Evolutionary conservation across 2,113 vertebrate species (phyloP).

Genomic region (Trichomycterus rosablanca): DNA sequence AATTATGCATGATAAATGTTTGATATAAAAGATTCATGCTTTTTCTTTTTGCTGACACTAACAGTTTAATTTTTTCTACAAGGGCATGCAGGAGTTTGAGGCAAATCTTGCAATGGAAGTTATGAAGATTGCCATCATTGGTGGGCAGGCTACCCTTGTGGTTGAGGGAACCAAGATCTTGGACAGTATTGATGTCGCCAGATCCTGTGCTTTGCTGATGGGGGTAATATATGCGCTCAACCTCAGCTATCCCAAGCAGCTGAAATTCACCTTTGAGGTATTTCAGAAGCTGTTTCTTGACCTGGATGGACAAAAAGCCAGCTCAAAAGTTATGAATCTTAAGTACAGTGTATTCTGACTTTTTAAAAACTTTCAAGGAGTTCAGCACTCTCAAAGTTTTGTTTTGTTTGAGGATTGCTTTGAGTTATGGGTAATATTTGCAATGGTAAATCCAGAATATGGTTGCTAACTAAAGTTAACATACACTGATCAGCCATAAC

Average conservation of each 20-base stretch:
- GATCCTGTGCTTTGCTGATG: conserved; percentile 16
- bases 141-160: background rate
- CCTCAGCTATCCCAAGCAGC: conserved; percentile 6
- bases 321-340: conserved; percentile 13
- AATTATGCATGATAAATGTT: no score
- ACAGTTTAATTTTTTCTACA: background rate
- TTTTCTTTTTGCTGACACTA: no score
- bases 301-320: conserved; percentile 16
- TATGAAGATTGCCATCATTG: background rate
- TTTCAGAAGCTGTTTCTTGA: conserved; percentile 22
- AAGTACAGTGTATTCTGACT: conserved; percentile 14
- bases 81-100: background rate
- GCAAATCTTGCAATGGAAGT: no score
- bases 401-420: background rate
- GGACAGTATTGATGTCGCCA: background rate
- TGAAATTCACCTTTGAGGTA: conserved; percentile 20
- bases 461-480: no score
- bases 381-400: background rate
- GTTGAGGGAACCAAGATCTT: conserved; percentile 5
- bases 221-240: background rate
- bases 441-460: no score
- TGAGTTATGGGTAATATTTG: background rate
- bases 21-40: no score
- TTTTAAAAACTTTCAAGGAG: background rate
- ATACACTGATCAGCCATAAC: no score